Evolutionary conservation across 2,113 vertebrate species (phyloP).

Genomic region (Chauna torquata): DNA sequence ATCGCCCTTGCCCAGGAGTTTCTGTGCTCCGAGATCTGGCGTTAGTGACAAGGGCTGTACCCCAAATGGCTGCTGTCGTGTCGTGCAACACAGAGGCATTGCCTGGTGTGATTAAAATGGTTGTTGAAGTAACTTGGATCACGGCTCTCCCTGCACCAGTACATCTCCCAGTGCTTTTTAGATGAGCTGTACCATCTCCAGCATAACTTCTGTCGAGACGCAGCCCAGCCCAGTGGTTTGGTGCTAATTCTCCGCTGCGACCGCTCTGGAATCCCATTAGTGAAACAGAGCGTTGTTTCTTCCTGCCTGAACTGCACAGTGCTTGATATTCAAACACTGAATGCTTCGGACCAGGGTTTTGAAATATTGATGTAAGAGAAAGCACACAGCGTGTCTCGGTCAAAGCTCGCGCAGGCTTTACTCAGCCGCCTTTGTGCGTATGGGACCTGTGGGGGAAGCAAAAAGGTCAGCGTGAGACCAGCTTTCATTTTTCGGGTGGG

Average conservation of each 20-base stretch:
- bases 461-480: not conserved
- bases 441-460: not conserved
- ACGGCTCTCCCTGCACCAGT: fast-evolving
- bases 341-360: not conserved
- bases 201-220: not conserved
- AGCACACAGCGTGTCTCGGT: not conserved
- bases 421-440: fast-evolving
- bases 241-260: not conserved
- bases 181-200: not conserved
- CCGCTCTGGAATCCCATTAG: not conserved
- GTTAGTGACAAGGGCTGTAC: not conserved
- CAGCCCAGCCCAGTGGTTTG: not conserved
- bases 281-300: not conserved
- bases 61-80: not conserved
- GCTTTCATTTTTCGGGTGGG: not conserved
- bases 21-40: not conserved
- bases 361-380: slow-evolving; percentile 12
- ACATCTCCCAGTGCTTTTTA: not conserved
- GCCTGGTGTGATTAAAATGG: not conserved
- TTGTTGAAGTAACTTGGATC: not conserved
- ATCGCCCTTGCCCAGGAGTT: not conserved
- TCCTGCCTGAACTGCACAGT: not conserved
- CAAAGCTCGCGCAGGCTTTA: not conserved
- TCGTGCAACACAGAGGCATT: fast-evolving
- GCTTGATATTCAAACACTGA: slow-evolving; percentile 1